Evolutionary conservation across 2,113 vertebrate genomes (phyloP).

Genomic region (Lepidothrix coronata): DNA sequence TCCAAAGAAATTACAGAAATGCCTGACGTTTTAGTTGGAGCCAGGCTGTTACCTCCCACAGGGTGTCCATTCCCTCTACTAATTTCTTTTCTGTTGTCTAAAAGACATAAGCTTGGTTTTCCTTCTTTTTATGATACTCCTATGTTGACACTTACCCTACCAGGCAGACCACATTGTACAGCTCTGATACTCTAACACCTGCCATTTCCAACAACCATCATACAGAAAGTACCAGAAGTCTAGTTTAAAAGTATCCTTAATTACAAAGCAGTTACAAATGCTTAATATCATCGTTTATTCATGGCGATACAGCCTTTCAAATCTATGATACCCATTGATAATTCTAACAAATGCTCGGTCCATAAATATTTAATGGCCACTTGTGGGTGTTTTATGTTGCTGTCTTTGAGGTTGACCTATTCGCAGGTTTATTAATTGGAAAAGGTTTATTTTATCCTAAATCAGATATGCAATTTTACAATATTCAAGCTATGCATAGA

Average conservation of each 20-base stretch:
- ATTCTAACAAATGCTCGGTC: slow-evolving; percentile 20
- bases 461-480: slow-evolving; percentile 13
- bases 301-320: slow-evolving; percentile 11
- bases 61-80: neutral
- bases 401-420: slow-evolving; percentile 48
- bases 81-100: neutral
- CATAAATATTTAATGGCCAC: slow-evolving; percentile 65
- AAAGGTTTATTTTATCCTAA: slow-evolving; percentile 47
- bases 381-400: slow-evolving; percentile 46
- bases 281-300: slow-evolving; percentile 19
- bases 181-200: neutral
- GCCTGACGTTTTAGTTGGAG: neutral
- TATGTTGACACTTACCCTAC: neutral
- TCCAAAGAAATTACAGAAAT: neutral
- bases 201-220: neutral
- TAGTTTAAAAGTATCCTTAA: slow-evolving; percentile 15
- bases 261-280: slow-evolving; percentile 19
- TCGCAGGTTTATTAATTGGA: slow-evolving; percentile 52
- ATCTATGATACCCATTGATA: slow-evolving; percentile 29
- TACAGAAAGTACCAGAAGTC: neutral
- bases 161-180: neutral
- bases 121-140: neutral
- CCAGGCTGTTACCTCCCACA: neutral
- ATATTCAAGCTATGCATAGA: neutral
- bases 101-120: neutral